Evolutionary conservation across 2,888 invertebrate genomes (phyloP), one percentile per base, ranked within the genome.

Genomic region (Cosmopolites sordidus): DNA sequence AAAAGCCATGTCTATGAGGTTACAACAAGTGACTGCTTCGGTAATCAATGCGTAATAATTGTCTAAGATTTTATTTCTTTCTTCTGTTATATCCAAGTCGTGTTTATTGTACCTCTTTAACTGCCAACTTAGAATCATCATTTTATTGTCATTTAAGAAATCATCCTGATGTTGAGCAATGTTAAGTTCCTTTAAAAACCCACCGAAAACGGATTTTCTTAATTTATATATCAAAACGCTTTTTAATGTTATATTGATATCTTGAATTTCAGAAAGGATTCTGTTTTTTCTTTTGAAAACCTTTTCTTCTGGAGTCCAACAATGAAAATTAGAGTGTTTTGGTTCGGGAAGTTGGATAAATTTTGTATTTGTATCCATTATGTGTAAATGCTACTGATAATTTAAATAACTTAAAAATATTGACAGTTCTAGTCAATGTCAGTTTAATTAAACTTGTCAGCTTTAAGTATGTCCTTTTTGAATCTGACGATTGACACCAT

Each of bases 121-220:
- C 30, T 67, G 59, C 56, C 60, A 68, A 5, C 62, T 48, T 4
- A 64, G 58, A 39, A 71, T 66, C 11, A 51, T 60, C 16, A 69
- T 43, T 60, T 70, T 70, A 27, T 65, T 66, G 12, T 62, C 59
- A 42, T 70, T 68, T 2, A 66, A 40, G 14, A 48, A 42, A 16
- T 54, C 48, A 43, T 66, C 59, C 43, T 69, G 69, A 11, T 52
- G 30, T 53, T 70, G 69, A 14, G 60, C 60, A 9, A 43, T 39
- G 49, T 71, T 71, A 45, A 66, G 63, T 29, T 54, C 46, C 39
- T 66, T 57, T 38, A 72, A 49, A 48, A 66, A 71, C n/a, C 60
- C 57, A 17, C 72, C 71, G 29, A 70, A 66, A 15, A 66, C 49
- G 2, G 69, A 69, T 29, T 54, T 58, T 22, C 52, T 41, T 2